Conservation (phyloP, 1,140 invertebrate species). For the Mercenaria mercenaria region DNA sequence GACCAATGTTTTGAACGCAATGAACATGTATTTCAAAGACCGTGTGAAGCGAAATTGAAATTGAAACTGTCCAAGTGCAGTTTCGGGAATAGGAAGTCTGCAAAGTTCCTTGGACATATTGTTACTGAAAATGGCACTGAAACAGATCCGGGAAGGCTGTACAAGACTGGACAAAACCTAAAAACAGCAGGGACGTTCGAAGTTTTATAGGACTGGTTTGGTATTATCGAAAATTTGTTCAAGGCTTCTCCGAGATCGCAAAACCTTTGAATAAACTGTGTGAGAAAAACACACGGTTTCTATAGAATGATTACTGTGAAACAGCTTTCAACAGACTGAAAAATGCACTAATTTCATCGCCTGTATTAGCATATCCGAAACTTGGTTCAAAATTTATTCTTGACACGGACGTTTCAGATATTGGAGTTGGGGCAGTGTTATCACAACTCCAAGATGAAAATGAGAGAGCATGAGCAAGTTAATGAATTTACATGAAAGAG, state of each 20-base stretch:
- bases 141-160: constrained; percentile 18
- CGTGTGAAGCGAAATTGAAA: not conserved
- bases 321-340: constrained; percentile 3
- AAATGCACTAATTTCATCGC: not conserved
- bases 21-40: not conserved
- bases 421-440: constrained; percentile 84
- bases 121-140: not conserved
- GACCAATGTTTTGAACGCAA: not conserved
- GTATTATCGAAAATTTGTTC: not conserved
- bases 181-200: not conserved
- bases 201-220: not conserved
- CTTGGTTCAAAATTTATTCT: not conserved
- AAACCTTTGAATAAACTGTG: not conserved
- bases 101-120: not conserved
- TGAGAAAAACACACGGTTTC: not conserved
- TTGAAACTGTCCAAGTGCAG: constrained; percentile 7
- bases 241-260: not conserved
- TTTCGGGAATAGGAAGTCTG: not conserved
- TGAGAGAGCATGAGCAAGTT: constrained; percentile 59
- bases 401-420: constrained; percentile 84
- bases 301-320: not conserved
- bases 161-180: constrained; percentile 57
- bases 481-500: constrained; percentile 51
- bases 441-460: constrained; percentile 80
- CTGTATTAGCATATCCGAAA: not conserved